Evolutionary conservation across 1,140 invertebrate genomes (phyloP).

Genomic region (Ylistrum balloti): DNA sequence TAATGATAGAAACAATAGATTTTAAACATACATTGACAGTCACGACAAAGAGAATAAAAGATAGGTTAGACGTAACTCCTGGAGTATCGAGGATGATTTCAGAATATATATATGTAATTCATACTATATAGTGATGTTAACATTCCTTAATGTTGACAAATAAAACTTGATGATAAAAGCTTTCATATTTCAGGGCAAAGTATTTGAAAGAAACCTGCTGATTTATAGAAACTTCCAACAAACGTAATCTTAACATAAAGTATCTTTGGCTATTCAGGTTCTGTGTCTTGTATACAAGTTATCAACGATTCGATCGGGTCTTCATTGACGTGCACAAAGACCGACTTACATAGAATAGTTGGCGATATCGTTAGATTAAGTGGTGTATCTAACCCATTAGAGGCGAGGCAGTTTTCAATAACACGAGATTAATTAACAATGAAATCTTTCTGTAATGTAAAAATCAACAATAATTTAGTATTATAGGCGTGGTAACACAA

Average conservation of each 20-base stretch:
- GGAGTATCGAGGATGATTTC: too few relatives aligned
- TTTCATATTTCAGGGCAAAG: not conserved
- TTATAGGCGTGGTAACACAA: too few relatives aligned
- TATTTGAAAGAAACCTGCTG: not conserved
- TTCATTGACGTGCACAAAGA: not conserved
- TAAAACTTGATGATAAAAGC: not conserved
- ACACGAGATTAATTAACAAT: not conserved
- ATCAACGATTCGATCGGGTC: not conserved
- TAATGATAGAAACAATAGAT: too few relatives aligned
- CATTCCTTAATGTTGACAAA: too few relatives aligned
- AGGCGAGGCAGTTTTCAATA: not conserved
- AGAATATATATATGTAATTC: too few relatives aligned
- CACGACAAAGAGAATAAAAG: too few relatives aligned
- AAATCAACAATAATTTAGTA: too few relatives aligned
- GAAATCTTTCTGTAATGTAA: not conserved
- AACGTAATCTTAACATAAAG: not conserved
- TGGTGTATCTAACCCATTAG: not conserved
- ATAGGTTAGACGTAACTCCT: too few relatives aligned
- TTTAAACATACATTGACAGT: too few relatives aligned
- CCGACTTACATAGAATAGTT: not conserved
- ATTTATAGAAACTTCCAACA: not conserved
- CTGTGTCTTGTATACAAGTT: not conserved
- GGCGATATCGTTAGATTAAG: not conserved
- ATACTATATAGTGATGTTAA: too few relatives aligned
- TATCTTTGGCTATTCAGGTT: not conserved